phyloP scores from a whole-genome alignment of 2,888 invertebrate genomes.

The Pheosia gnoma region DNA sequence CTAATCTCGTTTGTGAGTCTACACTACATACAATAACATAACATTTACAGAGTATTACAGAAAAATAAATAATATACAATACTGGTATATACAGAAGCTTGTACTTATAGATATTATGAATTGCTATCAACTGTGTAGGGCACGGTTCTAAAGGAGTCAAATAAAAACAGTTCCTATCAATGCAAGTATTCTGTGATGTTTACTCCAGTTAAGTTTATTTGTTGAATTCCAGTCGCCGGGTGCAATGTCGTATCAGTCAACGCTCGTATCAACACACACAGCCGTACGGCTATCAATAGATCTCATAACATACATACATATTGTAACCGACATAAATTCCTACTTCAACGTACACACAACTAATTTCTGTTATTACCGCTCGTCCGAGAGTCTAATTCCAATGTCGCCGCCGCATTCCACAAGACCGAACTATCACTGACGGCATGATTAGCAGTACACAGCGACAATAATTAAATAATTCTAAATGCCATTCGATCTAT shows the following conservation, averaged over 20 bases:
- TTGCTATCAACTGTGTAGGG: too few relatives aligned
- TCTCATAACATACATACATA: slow-evolving; percentile 29
- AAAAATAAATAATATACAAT: too few relatives aligned
- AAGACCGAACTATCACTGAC: slow-evolving; percentile 25
- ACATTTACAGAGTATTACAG: too few relatives aligned
- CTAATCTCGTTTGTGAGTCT: too few relatives aligned
- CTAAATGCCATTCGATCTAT: slow-evolving; percentile 59
- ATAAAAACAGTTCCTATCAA: too few relatives aligned
- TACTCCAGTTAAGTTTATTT: background rate
- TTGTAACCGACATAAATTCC: slow-evolving; percentile 24
- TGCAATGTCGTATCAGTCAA: slow-evolving; percentile 21
- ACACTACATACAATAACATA: too few relatives aligned
- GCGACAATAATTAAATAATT: slow-evolving; percentile 48
- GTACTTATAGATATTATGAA: too few relatives aligned
- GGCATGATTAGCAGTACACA: slow-evolving; percentile 39
- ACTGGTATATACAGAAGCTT: too few relatives aligned
- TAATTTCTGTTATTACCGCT: slow-evolving; percentile 12
- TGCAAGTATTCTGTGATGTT: background rate
- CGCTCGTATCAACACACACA: slow-evolving; percentile 32
- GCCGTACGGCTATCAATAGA: slow-evolving; percentile 32
- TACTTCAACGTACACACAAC: slow-evolving; percentile 23
- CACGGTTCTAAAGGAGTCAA: too few relatives aligned
- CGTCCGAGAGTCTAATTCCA: slow-evolving; percentile 12
- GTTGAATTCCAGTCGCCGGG: slow-evolving; percentile 9
- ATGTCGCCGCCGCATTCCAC: slow-evolving; percentile 24